Evolutionary conservation across 2,888 invertebrate genomes (phyloP).

Genomic region (Scaeva pyrastri): DNA sequence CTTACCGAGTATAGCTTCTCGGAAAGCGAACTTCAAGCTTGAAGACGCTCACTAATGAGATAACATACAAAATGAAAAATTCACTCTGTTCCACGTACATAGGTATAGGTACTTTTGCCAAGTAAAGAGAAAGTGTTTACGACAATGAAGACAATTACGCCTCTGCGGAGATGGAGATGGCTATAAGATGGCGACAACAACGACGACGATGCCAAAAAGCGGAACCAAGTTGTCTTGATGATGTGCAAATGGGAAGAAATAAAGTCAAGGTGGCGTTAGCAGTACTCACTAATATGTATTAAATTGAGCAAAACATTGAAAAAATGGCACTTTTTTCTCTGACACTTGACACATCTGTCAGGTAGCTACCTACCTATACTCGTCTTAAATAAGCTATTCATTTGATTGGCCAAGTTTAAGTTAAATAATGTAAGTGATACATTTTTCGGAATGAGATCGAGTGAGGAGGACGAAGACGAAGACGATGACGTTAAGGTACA

Average conservation of each 20-base stretch:
- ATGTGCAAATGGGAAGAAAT: constrained; percentile 54
- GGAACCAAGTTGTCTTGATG: constrained; percentile 25
- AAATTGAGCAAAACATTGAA: not conserved
- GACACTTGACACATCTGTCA: constrained; percentile 44
- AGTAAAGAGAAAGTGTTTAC: not conserved
- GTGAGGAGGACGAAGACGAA: too few relatives aligned
- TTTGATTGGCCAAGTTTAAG: not conserved
- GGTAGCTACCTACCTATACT: not conserved
- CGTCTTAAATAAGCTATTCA: constrained; percentile 2
- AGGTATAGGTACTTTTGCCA: not conserved
- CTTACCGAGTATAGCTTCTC: not conserved
- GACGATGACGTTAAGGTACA: too few relatives aligned
- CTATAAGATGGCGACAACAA: not conserved
- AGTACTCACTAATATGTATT: not conserved
- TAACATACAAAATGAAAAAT: constrained; percentile 59
- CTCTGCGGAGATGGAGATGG: not conserved
- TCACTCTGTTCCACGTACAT: constrained; percentile 40
- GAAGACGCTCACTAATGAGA: constrained; percentile 58
- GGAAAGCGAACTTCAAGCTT: constrained; percentile 29
- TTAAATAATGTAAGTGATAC: too few relatives aligned
- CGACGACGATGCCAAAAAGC: too few relatives aligned
- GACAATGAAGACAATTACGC: constrained; percentile 10
- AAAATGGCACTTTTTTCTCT: constrained; percentile 20
- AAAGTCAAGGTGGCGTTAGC: constrained; percentile 61
- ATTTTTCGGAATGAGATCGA: too few relatives aligned